A percentile compares a stretch with the other conserved stretches of the same genome.
These are phyloP conservation scores for Alfaro cultratus DNA, from an alignment of 2,797 vertebrate genomes.

Conservation along the genomic window DNA sequence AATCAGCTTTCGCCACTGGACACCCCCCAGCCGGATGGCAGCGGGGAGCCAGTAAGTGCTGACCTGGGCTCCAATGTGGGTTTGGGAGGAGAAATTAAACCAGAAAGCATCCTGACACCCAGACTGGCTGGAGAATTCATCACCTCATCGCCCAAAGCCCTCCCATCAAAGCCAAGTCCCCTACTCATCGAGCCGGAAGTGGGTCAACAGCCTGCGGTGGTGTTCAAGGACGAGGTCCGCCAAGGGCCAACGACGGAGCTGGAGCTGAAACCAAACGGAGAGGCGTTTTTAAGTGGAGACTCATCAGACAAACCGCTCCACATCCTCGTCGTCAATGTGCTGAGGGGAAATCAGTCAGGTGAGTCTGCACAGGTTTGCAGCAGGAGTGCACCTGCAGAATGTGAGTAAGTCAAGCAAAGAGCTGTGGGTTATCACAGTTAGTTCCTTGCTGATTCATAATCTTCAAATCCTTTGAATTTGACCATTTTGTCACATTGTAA, in stretches of 20 bases:
- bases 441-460: not conserved
- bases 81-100: not conserved
- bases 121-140: not conserved
- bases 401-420: not conserved
- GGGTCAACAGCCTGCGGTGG: slow-evolving; percentile 52
- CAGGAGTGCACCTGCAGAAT: not conserved
- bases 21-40: slow-evolving; percentile 18
- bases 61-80: not conserved
- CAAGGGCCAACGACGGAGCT: slow-evolving; percentile 25
- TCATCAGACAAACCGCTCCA: slow-evolving; percentile 68
- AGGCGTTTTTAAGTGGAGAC: slow-evolving; percentile 44
- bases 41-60: slow-evolving; percentile 28
- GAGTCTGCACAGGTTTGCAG: slow-evolving; percentile 32
- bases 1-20: slow-evolving; percentile 36
- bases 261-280: slow-evolving; percentile 59
- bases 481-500: not conserved
- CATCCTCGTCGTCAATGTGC: slow-evolving; percentile 84
- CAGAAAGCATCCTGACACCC: not conserved
- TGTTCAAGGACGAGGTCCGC: slow-evolving; percentile 71
- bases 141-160: not conserved
- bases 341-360: slow-evolving; percentile 86
- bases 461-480: not conserved
- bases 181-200: not conserved
- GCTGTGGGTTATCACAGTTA: not conserved
- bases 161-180: slow-evolving; percentile 3